These are phyloP conservation scores for Bungarus multicinctus DNA, from an alignment of 2,113 vertebrate genomes.

Conservation along the genomic window DNA sequence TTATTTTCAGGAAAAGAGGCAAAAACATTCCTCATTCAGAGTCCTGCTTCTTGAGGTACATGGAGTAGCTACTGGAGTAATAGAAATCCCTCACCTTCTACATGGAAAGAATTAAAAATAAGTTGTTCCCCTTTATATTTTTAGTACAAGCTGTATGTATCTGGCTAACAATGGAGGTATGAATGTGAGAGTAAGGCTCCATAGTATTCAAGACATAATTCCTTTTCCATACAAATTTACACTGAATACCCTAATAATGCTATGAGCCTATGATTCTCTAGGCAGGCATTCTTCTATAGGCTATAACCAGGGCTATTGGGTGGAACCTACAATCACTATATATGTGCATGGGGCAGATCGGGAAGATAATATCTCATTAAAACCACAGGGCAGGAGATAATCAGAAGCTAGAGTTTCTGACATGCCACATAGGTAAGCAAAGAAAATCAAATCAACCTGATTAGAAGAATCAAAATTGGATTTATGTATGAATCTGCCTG, in stretches of 20 bases:
- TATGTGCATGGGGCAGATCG: neutral
- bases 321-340: neutral
- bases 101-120: neutral
- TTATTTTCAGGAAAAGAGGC: slow-evolving; percentile 54
- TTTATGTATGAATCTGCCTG: neutral
- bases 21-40: neutral
- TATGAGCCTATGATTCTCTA: neutral
- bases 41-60: neutral
- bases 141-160: neutral
- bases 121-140: neutral
- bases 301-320: neutral
- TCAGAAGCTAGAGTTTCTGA: neutral
- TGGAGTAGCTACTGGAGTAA: neutral
- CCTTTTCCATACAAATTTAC: neutral
- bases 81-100: neutral
- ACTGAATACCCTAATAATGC: neutral
- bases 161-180: neutral
- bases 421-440: neutral
- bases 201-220: neutral
- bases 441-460: neutral
- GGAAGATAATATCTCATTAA: neutral
- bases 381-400: neutral
- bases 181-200: neutral
- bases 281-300: neutral
- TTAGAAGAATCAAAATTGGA: neutral